A percentile compares a stretch with the other conserved stretches of the same genome.
Conservation (phyloP, 1,140 invertebrate genomes). For the Cherax quadricarinatus region DNA sequence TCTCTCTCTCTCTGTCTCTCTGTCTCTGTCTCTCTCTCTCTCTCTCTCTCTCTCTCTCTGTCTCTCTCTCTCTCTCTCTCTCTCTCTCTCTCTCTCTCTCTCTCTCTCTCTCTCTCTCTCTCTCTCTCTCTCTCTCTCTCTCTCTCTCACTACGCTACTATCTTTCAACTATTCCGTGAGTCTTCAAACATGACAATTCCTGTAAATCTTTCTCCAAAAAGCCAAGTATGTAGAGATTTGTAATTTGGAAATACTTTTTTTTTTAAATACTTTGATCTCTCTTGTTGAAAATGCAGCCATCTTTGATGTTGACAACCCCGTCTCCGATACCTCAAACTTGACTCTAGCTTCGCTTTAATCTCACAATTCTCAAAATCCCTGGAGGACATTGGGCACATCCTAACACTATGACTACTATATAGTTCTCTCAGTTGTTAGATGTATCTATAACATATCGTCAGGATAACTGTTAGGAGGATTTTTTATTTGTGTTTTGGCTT, state of each 20-base stretch:
- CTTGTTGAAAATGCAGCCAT: slow-evolving; percentile 49
- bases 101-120: slow-evolving; percentile 24
- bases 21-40: not conserved
- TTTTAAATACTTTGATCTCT: slow-evolving; percentile 59
- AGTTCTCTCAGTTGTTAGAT: too few relatives aligned
- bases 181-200: not conserved
- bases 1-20: not conserved
- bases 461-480: too few relatives aligned
- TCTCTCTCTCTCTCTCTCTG: too few relatives aligned
- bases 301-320: slow-evolving; percentile 3
- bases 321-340: too few relatives aligned
- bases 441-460: too few relatives aligned
- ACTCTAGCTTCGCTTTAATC: too few relatives aligned
- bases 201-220: not conserved
- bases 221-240: slow-evolving; percentile 7
- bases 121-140: slow-evolving; percentile 24
- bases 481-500: too few relatives aligned
- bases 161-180: not conserved
- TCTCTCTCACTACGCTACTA: not conserved
- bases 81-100: not conserved
- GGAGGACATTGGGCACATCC: too few relatives aligned
- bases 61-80: not conserved
- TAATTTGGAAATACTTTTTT: slow-evolving; percentile 37
- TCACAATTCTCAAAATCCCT: too few relatives aligned
- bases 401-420: too few relatives aligned